Conservation (phyloP, 2,113 vertebrate species). For the Verasper variegatus region DNA sequence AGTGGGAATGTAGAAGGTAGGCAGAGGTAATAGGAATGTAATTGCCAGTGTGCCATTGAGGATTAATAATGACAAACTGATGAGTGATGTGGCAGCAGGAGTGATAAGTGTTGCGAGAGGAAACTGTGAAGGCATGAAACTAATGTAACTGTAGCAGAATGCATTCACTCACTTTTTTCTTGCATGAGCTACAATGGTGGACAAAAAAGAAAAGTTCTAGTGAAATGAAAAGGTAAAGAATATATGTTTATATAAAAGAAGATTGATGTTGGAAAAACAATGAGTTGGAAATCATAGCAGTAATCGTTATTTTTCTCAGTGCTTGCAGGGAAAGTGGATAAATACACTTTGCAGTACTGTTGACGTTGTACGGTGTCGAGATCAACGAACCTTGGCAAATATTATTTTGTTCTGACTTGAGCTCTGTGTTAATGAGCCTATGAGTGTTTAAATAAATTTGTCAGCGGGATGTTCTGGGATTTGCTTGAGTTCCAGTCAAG, state of each 20-base stretch:
- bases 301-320: not conserved
- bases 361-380: not conserved
- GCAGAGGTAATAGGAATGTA: constrained; percentile 34
- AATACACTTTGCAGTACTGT: not conserved
- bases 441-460: not conserved
- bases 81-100: not conserved
- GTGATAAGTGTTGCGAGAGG: not conserved
- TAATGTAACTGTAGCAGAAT: not conserved
- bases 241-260: not conserved
- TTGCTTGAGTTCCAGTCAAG: not conserved
- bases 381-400: not conserved
- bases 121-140: constrained; percentile 2
- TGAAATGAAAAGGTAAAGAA: not conserved
- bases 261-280: not conserved
- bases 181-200: not conserved
- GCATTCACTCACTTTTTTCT: not conserved
- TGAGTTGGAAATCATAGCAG: not conserved
- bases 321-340: not conserved
- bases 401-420: not conserved
- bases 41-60: constrained; percentile 43
- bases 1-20: not conserved
- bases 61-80: constrained; percentile 33
- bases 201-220: not conserved
- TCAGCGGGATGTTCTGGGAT: constrained; percentile 1
- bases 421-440: not conserved